phyloP scores from a whole-genome alignment of 2,113 vertebrate species.

The Danio rerio region GRCz12tu NC_133184.1:28836501-28837000 shows the following conservation, averaged over 20 bases:
- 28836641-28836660: slow-evolving; percentile 4
- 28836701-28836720: neutral
- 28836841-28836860: no score
- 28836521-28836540: slow-evolving; percentile 12
- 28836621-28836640: neutral
- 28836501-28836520: neutral
- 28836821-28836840: no score
- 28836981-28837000: no score
- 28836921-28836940: no score
- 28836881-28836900: no score
- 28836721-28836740: neutral
- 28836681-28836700: neutral
- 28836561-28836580: slow-evolving; percentile 8
- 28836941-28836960: no score
- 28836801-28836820: no score
- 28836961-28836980: no score
- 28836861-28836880: no score
- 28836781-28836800: neutral
- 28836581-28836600: neutral
- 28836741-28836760: neutral
- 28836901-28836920: no score
- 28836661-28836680: neutral
- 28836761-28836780: neutral
- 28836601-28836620: neutral
- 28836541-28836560: neutral